phyloP scores from a whole-genome alignment of 2,113 vertebrate genomes.

The Apodemus sylvaticus region DNA sequence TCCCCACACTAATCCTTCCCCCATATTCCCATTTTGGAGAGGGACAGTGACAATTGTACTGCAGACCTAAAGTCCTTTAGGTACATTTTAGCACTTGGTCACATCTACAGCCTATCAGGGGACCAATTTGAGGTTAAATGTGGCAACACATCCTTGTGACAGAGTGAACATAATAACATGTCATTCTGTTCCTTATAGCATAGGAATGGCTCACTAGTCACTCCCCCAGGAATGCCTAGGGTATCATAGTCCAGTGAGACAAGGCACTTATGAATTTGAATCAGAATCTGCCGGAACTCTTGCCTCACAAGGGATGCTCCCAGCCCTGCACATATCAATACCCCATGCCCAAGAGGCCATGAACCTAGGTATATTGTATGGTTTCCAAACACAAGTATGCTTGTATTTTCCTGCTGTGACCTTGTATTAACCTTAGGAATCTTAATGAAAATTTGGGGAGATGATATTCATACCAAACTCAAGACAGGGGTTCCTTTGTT shows the following conservation, averaged over 20 bases:
- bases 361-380: background rate
- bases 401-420: background rate
- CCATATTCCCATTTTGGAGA: background rate
- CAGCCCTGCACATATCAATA: background rate
- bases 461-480: background rate
- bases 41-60: background rate
- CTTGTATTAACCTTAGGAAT: background rate
- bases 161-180: background rate
- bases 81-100: background rate
- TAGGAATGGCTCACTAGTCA: background rate
- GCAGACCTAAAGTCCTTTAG: background rate
- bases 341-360: background rate
- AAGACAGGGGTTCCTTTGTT: background rate
- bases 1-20: background rate
- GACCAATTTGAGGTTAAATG: background rate
- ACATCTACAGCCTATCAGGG: background rate
- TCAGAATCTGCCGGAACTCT: background rate
- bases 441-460: background rate
- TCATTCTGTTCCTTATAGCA: background rate
- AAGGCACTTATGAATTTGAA: background rate
- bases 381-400: background rate
- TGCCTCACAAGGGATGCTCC: background rate
- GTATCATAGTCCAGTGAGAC: background rate
- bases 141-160: background rate
- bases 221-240: background rate